phyloP scores from a whole-genome alignment of 2,888 invertebrate genomes.

The Stenodema calcarata region DNA sequence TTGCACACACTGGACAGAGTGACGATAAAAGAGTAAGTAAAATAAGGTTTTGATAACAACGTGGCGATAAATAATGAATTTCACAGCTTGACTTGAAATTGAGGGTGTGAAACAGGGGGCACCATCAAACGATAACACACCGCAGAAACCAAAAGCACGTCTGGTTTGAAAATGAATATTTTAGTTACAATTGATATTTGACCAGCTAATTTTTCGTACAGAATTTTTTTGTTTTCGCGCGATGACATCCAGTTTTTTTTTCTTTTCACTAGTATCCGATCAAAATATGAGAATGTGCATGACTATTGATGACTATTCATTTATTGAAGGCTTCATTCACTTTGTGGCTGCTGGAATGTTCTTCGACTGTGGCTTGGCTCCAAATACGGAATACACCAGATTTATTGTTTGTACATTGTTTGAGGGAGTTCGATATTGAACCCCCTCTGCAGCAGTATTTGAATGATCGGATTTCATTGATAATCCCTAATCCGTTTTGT shows the following conservation, averaged over 20 bases:
- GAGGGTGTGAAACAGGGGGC: neutral
- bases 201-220: neutral
- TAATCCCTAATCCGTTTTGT: neutral
- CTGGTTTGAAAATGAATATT: neutral
- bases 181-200: neutral
- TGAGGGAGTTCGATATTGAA: neutral
- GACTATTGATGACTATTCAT: neutral
- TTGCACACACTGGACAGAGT: conserved; percentile 39
- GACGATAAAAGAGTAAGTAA: conserved; percentile 47
- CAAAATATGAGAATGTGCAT: conserved; percentile 26
- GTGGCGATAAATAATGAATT: neutral
- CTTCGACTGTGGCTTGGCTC: neutral
- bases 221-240: neutral
- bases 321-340: conserved; percentile 7
- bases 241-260: neutral
- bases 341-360: conserved; percentile 26
- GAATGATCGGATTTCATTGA: neutral
- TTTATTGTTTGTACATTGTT: neutral
- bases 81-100: conserved; percentile 24
- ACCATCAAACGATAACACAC: neutral
- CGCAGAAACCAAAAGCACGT: conserved; percentile 15
- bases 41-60: neutral
- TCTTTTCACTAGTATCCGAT: neutral
- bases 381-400: neutral
- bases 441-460: neutral